Evolutionary conservation across 92 coral and sea anemone species (phyloP).

Genomic region (Epizoanthus illoricatus): DNA sequence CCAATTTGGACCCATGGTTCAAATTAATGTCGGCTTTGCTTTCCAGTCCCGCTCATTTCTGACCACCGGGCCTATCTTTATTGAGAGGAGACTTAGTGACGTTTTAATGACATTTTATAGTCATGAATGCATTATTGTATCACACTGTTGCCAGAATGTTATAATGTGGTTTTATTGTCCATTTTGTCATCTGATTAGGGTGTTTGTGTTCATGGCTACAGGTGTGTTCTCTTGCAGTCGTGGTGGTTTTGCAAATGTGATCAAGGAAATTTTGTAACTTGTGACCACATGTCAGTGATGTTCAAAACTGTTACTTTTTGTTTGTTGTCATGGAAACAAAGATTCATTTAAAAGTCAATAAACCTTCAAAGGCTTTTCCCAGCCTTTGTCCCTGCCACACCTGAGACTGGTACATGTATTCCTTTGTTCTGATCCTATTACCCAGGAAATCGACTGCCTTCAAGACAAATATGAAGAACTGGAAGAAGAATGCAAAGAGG

Average conservation of each 20-base stretch:
- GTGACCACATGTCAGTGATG: too few relatives aligned
- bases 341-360: not conserved
- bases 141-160: too few relatives aligned
- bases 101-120: too few relatives aligned
- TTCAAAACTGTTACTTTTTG: too few relatives aligned
- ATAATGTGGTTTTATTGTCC: not conserved
- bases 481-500: conserved; percentile 46
- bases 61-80: too few relatives aligned
- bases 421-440: not conserved
- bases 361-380: not conserved
- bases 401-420: not conserved
- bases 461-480: conserved; percentile 72
- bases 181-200: not conserved
- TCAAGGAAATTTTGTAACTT: too few relatives aligned
- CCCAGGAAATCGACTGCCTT: conserved; percentile 89
- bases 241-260: too few relatives aligned
- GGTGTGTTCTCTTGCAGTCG: not conserved
- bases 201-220: not conserved
- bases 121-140: too few relatives aligned
- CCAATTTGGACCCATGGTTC: too few relatives aligned
- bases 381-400: not conserved
- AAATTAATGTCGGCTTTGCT: not conserved
- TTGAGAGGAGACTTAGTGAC: too few relatives aligned
- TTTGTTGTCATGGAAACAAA: too few relatives aligned
- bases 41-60: not conserved